Percentiles rank a stretch among this genome's conserved stretches.
Conservation (phyloP, 2,113 vertebrate genomes). For the Pycnonotus jocosus region DNA sequence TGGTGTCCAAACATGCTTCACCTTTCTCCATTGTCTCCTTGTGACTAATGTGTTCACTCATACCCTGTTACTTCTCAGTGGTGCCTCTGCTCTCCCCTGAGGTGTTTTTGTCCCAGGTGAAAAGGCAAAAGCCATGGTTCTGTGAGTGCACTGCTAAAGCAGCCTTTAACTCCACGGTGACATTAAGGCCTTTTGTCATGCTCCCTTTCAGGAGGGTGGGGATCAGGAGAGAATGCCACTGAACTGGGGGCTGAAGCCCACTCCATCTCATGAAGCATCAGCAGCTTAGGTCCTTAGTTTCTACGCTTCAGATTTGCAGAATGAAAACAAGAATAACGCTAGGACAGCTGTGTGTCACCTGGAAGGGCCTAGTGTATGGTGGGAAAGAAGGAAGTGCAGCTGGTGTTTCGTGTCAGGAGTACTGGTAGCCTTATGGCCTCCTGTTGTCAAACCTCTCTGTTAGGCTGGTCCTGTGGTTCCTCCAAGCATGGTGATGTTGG, state of each 20-base stretch:
- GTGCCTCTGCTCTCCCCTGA: neutral
- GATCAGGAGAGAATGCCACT: neutral
- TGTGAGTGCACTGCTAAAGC: neutral
- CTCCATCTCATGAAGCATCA: neutral
- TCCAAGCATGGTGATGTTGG: neutral
- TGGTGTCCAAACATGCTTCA: slow-evolving; percentile 10
- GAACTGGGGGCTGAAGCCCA: neutral
- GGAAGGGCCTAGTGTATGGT: neutral
- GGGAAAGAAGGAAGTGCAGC: neutral
- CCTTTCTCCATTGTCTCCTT: neutral
- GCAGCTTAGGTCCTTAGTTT: neutral
- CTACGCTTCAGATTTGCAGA: neutral
- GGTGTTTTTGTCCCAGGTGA: neutral
- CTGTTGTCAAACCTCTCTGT: neutral
- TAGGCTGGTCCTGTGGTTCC: neutral
- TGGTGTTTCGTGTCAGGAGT: neutral
- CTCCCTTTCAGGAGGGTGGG: neutral
- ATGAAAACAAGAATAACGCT: neutral
- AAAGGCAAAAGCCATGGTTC: neutral
- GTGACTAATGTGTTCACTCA: neutral
- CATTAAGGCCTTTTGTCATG: neutral
- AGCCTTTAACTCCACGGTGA: neutral
- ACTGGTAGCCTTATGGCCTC: neutral
- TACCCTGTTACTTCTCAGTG: neutral
- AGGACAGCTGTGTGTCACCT: neutral